phyloP scores from a whole-genome alignment of 2,888 invertebrate genomes.

The Caenorhabditis sulstoni region DNA sequence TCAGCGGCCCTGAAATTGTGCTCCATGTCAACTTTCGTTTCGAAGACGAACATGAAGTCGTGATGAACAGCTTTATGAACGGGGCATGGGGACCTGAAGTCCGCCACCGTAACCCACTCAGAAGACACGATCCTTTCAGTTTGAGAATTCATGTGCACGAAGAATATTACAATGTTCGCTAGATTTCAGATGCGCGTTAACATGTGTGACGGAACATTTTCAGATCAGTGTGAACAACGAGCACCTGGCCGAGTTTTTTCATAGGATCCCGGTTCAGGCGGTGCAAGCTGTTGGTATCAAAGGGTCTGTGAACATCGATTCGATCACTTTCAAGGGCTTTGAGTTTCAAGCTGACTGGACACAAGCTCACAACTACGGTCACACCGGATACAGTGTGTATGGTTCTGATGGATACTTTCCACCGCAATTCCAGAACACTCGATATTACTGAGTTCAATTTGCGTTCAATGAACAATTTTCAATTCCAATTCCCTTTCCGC shows the following conservation, averaged over 20 bases:
- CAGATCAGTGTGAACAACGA: slow-evolving; percentile 70
- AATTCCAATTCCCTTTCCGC: not conserved
- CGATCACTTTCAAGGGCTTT: slow-evolving; percentile 67
- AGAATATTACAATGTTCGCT: slow-evolving; percentile 66
- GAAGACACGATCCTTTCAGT: slow-evolving; percentile 63
- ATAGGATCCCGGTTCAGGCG: slow-evolving; percentile 64
- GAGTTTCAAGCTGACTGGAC: slow-evolving; percentile 59
- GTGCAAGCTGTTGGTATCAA: slow-evolving; percentile 69
- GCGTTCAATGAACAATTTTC: too few species aligned
- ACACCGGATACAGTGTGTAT: slow-evolving; percentile 66
- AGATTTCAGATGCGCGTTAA: not conserved
- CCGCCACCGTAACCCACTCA: slow-evolving; percentile 65
- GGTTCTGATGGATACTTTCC: slow-evolving; percentile 62
- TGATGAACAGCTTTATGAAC: slow-evolving; percentile 59
- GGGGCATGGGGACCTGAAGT: slow-evolving; percentile 66
- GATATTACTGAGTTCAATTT: slow-evolving; percentile 12
- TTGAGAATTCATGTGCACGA: slow-evolving; percentile 66
- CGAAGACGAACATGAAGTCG: slow-evolving; percentile 60
- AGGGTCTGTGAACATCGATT: slow-evolving; percentile 62
- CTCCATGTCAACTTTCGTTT: slow-evolving; percentile 72
- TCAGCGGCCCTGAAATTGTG: slow-evolving; percentile 69
- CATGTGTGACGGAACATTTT: not conserved
- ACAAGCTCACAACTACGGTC: slow-evolving; percentile 57
- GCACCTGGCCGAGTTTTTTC: slow-evolving; percentile 64
- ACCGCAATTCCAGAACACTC: slow-evolving; percentile 51